phyloP scores from a whole-genome alignment of 2,113 vertebrate species.

The Atractosteus spatula region DNA sequence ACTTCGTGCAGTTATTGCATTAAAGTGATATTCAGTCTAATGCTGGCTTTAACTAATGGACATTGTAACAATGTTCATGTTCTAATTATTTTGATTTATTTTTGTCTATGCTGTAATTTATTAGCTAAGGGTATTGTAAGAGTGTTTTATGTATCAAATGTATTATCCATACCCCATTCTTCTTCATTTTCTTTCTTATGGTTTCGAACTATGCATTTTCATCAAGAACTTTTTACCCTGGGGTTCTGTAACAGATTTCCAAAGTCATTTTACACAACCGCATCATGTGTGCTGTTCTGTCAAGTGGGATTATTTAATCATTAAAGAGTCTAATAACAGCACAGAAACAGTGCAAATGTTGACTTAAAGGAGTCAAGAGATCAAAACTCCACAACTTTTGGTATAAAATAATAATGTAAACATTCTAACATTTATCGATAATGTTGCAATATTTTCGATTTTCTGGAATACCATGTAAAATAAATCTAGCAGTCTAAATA shows the following conservation, averaged over 20 bases:
- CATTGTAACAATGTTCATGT: conserved; percentile 51
- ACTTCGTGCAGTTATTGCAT: no score
- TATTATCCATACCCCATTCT: background rate
- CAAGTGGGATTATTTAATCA: background rate
- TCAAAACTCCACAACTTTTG: background rate
- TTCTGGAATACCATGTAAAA: no score
- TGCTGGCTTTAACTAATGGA: no score
- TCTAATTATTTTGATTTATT: background rate
- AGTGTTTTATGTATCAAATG: background rate
- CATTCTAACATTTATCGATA: no score
- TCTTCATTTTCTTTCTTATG: conserved; percentile 2
- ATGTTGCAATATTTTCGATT: no score
- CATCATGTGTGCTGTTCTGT: conserved; percentile 3
- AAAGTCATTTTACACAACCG: conserved; percentile 12
- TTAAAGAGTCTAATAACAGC: conserved; percentile 13
- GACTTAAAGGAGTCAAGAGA: background rate
- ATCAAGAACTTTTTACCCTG: conserved; percentile 10
- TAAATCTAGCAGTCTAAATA: no score
- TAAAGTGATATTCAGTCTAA: no score
- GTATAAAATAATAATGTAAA: background rate
- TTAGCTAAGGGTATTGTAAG: background rate
- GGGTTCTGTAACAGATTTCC: conserved; percentile 9
- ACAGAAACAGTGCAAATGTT: background rate
- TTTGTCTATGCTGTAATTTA: background rate
- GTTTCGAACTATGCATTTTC: conserved; percentile 1